Base-by-base conservation (phyloP, 2,113 vertebrate genomes). In the Lagenorhynchus albirostris region DNA sequence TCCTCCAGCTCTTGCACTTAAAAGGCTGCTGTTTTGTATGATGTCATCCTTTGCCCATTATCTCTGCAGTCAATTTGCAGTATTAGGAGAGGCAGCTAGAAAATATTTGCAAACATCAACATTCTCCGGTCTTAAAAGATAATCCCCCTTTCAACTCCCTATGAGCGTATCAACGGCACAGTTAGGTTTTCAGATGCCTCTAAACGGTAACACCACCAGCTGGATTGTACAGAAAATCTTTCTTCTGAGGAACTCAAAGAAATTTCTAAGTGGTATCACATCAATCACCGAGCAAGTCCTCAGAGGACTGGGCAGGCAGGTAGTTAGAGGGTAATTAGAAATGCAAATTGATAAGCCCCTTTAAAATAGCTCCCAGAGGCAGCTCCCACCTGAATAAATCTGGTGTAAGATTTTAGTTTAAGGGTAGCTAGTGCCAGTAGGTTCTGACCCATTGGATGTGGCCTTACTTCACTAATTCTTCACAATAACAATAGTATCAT, bases 1-100 rank as follows among this genome's bases (percentile, higher is more conserved):
- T 99, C 99, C 99, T 99, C 99, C 98, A 98, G 99, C 99, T 99
- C 98, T 99, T 98, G 98, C 99, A 99, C 99, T 99, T 99, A 99
- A 99, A 99, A 99, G 99, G 98, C 98, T 98, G 98, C 98, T 99
- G 98, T 98, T 98, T 98, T 95, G 98, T 99, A 97, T 99, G 99
- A 99, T 99, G 99, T 99, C 99, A 99, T 99, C 98, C 97, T 96
- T 94, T 92, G 92, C 98, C 97, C 98, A 98, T 98, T 98, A 98
- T 99, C 98, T 99, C 97, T 86, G 96, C 98, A 97, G 98, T 98
- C 98, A 98, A 98, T 98, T 99, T 98, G 97, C 97, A 98, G 97
- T 96, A 96, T 98, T 98, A 98, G 96, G 96, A 81, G 94, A 98
- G 95, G 92, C 97, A 94, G 97, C 62, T 96, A 97, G 98, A 95